Evolutionary conservation across 2,113 vertebrate species (phyloP).

Genomic region (Oryzias woworae): DNA sequence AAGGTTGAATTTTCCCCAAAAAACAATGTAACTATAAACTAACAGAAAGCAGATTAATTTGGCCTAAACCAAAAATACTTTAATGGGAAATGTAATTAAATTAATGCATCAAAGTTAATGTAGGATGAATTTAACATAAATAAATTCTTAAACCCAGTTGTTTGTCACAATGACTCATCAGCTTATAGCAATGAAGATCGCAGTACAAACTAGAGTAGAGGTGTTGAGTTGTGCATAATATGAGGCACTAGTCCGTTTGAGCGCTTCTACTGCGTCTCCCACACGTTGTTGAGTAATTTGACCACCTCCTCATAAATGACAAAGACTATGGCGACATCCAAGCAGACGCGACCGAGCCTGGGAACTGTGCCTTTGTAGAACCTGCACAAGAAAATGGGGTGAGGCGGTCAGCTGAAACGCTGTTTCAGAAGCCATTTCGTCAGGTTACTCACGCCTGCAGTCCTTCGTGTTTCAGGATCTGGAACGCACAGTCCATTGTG

Average conservation of each 20-base stretch:
- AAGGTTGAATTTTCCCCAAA: no score
- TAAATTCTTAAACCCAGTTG: no score
- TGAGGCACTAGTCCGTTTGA: conserved; percentile 41
- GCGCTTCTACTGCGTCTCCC: conserved; percentile 73
- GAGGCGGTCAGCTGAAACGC: not conserved
- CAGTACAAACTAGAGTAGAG: conserved; percentile 26
- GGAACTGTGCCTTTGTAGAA: conserved; percentile 81
- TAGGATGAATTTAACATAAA: no score
- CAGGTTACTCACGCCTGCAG: conserved; percentile 76
- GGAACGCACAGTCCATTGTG: conserved; percentile 83
- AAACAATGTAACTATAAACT: no score
- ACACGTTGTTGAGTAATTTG: conserved; percentile 74
- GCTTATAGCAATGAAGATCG: conserved; percentile 11
- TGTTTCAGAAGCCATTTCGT: not conserved
- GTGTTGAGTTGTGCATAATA: conserved; percentile 52
- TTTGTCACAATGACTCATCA: conserved; percentile 3
- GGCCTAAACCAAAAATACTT: no score
- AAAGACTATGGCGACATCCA: conserved; percentile 78
- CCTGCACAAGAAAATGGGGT: conserved; percentile 37
- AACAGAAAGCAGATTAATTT: no score
- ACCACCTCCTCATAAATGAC: conserved; percentile 80
- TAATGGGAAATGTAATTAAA: no score
- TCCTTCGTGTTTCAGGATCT: conserved; percentile 83
- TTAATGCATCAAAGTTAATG: no score
- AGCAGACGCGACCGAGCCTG: conserved; percentile 68